A percentile compares a stretch with the other conserved stretches of the same genome.
Conservation (phyloP, 2,797 vertebrate genomes). For the Silurus lanzhouensis region DNA sequence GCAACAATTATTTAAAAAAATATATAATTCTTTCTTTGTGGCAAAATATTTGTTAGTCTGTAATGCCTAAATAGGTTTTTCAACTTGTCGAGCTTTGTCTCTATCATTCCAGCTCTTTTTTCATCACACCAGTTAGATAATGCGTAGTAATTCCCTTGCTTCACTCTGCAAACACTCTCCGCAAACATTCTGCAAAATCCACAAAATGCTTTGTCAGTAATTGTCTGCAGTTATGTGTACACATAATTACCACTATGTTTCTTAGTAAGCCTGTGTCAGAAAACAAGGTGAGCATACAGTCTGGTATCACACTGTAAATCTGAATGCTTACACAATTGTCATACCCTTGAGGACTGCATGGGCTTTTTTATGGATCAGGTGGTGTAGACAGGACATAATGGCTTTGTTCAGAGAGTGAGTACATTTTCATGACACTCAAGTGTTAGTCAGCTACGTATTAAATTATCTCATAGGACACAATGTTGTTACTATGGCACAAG, state of each 20-base stretch:
- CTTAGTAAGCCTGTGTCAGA: slow-evolving; percentile 33
- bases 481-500: slow-evolving; percentile 44
- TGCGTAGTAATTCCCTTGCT: slow-evolving; percentile 58
- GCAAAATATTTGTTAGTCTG: slow-evolving; percentile 48
- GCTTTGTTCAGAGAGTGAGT: slow-evolving; percentile 38
- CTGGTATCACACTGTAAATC: slow-evolving; percentile 19
- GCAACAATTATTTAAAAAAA: slow-evolving; percentile 44
- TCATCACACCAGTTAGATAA: slow-evolving; percentile 57
- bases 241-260: slow-evolving; percentile 56
- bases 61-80: slow-evolving; percentile 45
- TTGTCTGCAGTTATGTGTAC: slow-evolving; percentile 58
- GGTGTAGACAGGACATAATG: slow-evolving; percentile 34
- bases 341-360: slow-evolving; percentile 24
- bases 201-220: slow-evolving; percentile 56
- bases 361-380: slow-evolving; percentile 11
- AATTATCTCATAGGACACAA: slow-evolving; percentile 46
- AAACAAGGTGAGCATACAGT: slow-evolving; percentile 42
- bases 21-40: slow-evolving; percentile 43
- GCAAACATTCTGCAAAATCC: slow-evolving; percentile 40
- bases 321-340: slow-evolving; percentile 35
- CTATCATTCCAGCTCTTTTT: slow-evolving; percentile 49
- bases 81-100: slow-evolving; percentile 47
- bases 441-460: slow-evolving; percentile 40
- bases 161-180: slow-evolving; percentile 52
- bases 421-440: slow-evolving; percentile 33